A percentile compares a stretch with the other conserved stretches of the same genome.
phyloP scores from a whole-genome alignment of 2,113 vertebrate genomes.

The Elanus axillaris region DNA sequence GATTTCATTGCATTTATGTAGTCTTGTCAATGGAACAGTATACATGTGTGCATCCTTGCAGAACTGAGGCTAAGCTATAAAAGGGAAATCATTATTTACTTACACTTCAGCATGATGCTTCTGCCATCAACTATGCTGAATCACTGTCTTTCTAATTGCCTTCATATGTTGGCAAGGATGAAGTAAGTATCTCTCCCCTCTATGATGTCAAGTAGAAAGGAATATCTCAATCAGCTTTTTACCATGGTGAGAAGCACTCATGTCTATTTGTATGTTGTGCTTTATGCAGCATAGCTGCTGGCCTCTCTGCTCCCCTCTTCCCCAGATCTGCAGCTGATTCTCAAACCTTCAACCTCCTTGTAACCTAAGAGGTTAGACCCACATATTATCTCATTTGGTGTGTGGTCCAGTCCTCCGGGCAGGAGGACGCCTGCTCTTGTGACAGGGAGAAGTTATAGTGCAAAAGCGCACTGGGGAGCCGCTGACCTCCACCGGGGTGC shows the following conservation, averaged over 20 bases:
- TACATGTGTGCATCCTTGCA: neutral
- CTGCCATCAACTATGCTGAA: neutral
- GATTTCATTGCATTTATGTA: neutral
- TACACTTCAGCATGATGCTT: neutral
- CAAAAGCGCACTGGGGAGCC: neutral
- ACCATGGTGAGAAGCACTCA: neutral
- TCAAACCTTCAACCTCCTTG: neutral
- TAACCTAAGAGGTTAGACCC: neutral
- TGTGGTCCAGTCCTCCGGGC: neutral
- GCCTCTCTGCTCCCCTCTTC: neutral
- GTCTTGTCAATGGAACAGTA: neutral
- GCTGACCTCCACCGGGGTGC: neutral
- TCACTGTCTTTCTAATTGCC: neutral
- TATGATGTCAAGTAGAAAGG: neutral
- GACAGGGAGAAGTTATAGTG: neutral
- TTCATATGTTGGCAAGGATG: neutral
- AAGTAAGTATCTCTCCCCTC: neutral
- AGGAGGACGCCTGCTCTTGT: accelerated
- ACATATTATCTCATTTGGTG: neutral
- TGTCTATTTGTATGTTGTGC: neutral
- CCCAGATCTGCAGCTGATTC: neutral
- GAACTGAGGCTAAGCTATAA: neutral
- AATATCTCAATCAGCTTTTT: neutral
- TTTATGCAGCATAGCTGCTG: neutral
- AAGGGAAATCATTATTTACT: neutral